A percentile compares a stretch with the other conserved stretches of the same genome.
phyloP scores from a whole-genome alignment of 1,140 invertebrate species.

The Drosophila pachea region DNA sequence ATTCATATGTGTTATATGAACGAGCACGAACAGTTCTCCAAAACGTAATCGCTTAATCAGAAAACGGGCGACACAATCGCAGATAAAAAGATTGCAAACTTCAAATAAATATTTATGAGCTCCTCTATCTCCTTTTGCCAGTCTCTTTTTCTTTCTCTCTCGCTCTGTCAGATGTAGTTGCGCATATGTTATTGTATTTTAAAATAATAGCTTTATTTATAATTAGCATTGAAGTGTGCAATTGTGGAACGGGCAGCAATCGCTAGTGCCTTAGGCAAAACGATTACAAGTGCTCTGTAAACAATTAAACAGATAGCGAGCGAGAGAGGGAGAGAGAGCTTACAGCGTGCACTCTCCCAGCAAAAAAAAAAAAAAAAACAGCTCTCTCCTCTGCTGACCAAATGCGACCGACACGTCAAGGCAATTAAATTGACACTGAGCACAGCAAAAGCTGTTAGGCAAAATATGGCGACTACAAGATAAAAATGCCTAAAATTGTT shows the following conservation, averaged over 20 bases:
- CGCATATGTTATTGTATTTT: slow-evolving; percentile 2
- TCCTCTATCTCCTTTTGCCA: background rate
- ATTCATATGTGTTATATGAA: background rate
- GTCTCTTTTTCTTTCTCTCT: background rate
- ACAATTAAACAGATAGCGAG: slow-evolving; percentile 8
- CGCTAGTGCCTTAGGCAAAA: slow-evolving; percentile 21
- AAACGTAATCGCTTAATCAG: slow-evolving; percentile 50
- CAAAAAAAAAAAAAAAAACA: background rate
- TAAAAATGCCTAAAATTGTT: slow-evolving; percentile 23
- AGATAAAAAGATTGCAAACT: slow-evolving; percentile 53
- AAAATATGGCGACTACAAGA: slow-evolving; percentile 27
- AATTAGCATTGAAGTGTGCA: slow-evolving; percentile 68
- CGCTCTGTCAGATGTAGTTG: slow-evolving; percentile 1
- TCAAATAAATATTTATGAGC: slow-evolving; percentile 54
- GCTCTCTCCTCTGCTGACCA: slow-evolving; percentile 34
- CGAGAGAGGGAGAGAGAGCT: slow-evolving; percentile 7
- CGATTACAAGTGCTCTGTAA: slow-evolving; percentile 25
- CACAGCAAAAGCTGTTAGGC: slow-evolving; percentile 30
- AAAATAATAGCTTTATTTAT: slow-evolving; percentile 21
- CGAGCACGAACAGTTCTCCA: slow-evolving; percentile 19
- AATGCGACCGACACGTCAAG: slow-evolving; percentile 37
- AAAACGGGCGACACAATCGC: slow-evolving; percentile 42
- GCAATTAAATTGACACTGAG: slow-evolving; percentile 39
- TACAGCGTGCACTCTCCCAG: background rate
- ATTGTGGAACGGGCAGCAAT: slow-evolving; percentile 34